These are phyloP conservation scores for Stomatorhinus walkeri DNA, from an alignment of 2,797 vertebrate genomes.

Conservation along the genomic window DNA sequence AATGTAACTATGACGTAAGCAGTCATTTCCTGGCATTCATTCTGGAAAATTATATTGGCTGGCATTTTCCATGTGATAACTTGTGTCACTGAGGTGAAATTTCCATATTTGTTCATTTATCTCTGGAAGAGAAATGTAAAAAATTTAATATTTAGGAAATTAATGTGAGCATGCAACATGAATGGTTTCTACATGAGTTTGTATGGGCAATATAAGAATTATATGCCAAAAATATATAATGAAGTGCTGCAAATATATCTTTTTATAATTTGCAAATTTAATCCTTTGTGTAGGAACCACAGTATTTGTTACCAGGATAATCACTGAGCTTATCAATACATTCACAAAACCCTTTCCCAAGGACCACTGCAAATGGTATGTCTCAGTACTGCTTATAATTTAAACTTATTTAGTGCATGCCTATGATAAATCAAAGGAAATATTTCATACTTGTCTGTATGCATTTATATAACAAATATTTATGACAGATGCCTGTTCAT, in stretches of 20 bases:
- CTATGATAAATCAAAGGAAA: not conserved
- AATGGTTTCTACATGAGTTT: not conserved
- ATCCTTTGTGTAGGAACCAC: constrained; percentile 6
- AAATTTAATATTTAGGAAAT: not conserved
- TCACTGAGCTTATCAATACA: not conserved
- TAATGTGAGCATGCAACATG: not conserved
- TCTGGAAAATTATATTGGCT: not conserved
- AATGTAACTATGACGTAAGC: not conserved
- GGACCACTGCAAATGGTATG: not conserved
- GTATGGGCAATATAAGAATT: not conserved
- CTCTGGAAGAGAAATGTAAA: not conserved
- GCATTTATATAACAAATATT: not conserved
- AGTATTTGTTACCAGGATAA: not conserved
- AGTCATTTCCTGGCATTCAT: not conserved
- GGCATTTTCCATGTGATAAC: not conserved
- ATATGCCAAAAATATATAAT: not conserved
- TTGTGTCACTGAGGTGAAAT: not conserved
- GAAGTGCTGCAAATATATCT: not conserved
- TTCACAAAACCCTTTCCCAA: not conserved
- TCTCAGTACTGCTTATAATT: not conserved
- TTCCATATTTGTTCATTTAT: not conserved
- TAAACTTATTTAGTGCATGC: not conserved
- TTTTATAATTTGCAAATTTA: not conserved
- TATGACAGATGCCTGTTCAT: not conserved
- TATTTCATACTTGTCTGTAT: not conserved